phyloP scores from a whole-genome alignment of 2,113 vertebrate species.

The Opisthocomus hoazin region DNA sequence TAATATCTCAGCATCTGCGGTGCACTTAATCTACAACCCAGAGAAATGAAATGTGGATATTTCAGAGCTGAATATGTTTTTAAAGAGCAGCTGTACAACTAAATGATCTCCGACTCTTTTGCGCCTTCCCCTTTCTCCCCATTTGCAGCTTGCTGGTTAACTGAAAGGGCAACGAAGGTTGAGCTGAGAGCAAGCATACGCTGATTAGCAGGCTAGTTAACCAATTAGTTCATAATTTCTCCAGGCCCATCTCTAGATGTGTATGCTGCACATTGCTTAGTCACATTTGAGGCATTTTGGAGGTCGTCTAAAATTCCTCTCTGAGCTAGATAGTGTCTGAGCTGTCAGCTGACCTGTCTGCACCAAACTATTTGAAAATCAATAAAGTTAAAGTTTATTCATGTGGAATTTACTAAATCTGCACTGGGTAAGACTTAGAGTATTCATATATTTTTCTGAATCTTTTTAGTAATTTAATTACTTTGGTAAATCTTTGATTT shows the following conservation, averaged over 20 bases:
- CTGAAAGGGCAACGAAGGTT: not conserved
- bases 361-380: not conserved
- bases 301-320: not conserved
- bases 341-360: not conserved
- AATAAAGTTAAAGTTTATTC: not conserved
- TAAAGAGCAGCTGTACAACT: rapidly evolving
- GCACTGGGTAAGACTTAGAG: rapidly evolving
- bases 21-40: not conserved
- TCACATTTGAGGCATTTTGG: not conserved
- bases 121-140: not conserved
- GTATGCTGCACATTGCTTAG: not conserved
- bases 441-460: not conserved
- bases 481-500: not conserved
- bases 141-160: not conserved
- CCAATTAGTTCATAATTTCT: not conserved
- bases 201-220: not conserved
- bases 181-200: not conserved
- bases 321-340: not conserved
- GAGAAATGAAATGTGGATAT: rapidly evolving
- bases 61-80: not conserved
- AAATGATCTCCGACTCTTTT: rapidly evolving
- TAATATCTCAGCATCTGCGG: not conserved
- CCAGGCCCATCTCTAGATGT: not conserved
- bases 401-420: not conserved
- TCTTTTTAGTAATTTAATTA: not conserved